Percentiles rank a stretch among this genome's conserved stretches.
These are phyloP conservation scores for Lichenostomus cassidix DNA, from an alignment of 2,113 vertebrate genomes.

Conservation along the genomic window DNA sequence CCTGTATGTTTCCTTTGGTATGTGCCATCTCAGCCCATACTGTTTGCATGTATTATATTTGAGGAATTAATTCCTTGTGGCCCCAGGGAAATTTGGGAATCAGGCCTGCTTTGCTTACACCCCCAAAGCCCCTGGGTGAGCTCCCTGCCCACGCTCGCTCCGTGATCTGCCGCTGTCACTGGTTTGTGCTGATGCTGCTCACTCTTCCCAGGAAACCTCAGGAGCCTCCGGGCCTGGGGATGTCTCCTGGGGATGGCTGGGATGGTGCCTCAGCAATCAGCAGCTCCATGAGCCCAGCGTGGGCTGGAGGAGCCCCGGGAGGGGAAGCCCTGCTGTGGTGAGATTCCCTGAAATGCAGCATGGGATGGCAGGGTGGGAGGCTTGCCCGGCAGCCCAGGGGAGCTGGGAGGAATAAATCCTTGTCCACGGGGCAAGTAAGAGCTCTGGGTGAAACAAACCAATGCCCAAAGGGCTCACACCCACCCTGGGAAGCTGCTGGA, in stretches of 20 bases:
- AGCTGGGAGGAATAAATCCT: background rate
- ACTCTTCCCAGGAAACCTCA: background rate
- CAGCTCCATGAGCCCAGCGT: fast-evolving
- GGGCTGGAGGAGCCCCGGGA: background rate
- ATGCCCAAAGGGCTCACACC: fast-evolving
- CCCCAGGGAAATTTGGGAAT: background rate
- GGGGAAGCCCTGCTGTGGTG: background rate
- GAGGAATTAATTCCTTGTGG: background rate
- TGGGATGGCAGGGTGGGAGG: background rate
- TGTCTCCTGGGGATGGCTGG: background rate
- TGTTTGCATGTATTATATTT: background rate
- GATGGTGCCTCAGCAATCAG: background rate
- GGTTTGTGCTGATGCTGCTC: background rate
- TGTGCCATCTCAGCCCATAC: background rate
- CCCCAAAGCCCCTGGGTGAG: fast-evolving
- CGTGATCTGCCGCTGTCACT: fast-evolving
- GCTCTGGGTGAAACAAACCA: background rate
- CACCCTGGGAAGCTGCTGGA: background rate
- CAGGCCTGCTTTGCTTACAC: background rate
- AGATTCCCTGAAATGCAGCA: background rate
- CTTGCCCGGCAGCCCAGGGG: background rate
- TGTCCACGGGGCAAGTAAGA: background rate
- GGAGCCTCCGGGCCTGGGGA: background rate
- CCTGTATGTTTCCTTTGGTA: background rate
- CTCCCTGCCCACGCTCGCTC: background rate